Evolutionary conservation across 2,888 invertebrate genomes (phyloP).

Genomic region (Drosophila trichaetosa): DNA sequence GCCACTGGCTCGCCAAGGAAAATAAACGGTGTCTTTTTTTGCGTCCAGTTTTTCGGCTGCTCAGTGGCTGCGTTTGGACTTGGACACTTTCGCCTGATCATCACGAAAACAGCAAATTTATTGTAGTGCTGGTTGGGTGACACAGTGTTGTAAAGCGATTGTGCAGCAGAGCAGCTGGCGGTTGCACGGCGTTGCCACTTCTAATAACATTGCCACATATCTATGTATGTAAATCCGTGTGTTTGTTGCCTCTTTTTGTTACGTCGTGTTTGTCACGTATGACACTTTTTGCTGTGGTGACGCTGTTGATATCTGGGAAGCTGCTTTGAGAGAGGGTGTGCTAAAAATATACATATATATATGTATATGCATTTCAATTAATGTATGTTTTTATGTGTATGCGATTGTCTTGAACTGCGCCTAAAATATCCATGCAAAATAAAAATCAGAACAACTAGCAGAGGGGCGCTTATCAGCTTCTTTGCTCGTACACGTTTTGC

Average conservation of each 20-base stretch:
- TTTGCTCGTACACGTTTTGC: conserved; percentile 42
- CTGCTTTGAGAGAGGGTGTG: conserved; percentile 12
- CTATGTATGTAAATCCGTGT: conserved; percentile 1
- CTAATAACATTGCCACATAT: conserved; percentile 7
- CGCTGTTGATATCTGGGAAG: conserved; percentile 26
- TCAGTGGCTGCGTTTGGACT: conserved; percentile 1
- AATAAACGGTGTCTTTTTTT: conserved; percentile 20
- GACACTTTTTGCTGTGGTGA: conserved; percentile 32
- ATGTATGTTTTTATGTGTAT: background rate
- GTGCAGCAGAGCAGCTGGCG: conserved; percentile 51
- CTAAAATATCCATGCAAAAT: background rate
- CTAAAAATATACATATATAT: conserved; percentile 25
- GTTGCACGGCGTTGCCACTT: conserved; percentile 47
- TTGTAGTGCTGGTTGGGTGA: conserved; percentile 23
- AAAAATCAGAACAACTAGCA: conserved; percentile 6
- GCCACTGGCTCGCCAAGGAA: conserved; percentile 44
- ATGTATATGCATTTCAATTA: conserved; percentile 14
- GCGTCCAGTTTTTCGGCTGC: conserved; percentile 5
- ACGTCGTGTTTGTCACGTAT: conserved; percentile 58
- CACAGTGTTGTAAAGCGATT: conserved; percentile 62
- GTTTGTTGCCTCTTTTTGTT: conserved; percentile 33
- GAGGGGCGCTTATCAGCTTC: conserved; percentile 39
- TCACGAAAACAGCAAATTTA: conserved; percentile 35
- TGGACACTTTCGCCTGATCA: conserved; percentile 59
- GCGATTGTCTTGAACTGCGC: background rate